Conservation (phyloP, 2,888 invertebrate species). For the Pseudoips prasinana region DNA sequence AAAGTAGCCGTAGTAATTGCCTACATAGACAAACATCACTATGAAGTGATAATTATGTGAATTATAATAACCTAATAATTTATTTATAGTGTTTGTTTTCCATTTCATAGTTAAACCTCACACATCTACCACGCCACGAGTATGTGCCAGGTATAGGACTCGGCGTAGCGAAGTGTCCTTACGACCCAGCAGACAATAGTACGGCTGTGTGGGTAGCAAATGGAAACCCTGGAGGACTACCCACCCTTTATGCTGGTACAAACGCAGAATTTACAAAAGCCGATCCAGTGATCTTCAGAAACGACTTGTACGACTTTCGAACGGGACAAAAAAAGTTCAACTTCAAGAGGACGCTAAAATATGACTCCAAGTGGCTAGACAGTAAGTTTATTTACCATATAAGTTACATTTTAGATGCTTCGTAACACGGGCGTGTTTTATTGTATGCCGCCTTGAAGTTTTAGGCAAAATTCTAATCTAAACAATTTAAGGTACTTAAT, state of each 20-base stretch:
- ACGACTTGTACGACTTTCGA: conserved; percentile 83
- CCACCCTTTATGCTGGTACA: conserved; percentile 87
- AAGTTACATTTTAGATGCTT: too few species aligned
- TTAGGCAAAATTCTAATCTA: too few species aligned
- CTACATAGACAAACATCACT: too few species aligned
- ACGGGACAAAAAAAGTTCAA: conserved; percentile 83
- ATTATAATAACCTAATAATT: too few species aligned
- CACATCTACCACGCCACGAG: conserved; percentile 81
- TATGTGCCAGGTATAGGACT: conserved; percentile 85
- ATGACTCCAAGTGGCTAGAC: conserved; percentile 88
- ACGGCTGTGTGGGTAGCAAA: conserved; percentile 87
- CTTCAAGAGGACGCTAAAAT: conserved; percentile 86
- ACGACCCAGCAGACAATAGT: conserved; percentile 88
- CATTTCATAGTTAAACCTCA: conserved; percentile 70
- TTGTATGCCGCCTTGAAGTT: too few species aligned
- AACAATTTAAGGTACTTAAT: too few species aligned
- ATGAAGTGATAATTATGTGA: too few species aligned
- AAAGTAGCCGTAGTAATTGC: too few species aligned
- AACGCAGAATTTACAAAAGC: conserved; percentile 88
- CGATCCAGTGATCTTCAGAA: conserved; percentile 87
- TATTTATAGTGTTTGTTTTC: conserved; percentile 8
- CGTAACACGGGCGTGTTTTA: too few species aligned
- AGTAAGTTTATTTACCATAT: conserved; percentile 77
- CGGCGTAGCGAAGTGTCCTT: conserved; percentile 87
- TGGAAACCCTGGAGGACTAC: conserved; percentile 85